Evolutionary conservation across 2,888 invertebrate species (phyloP).

Genomic region (Minunthozetes semirufus): DNA sequence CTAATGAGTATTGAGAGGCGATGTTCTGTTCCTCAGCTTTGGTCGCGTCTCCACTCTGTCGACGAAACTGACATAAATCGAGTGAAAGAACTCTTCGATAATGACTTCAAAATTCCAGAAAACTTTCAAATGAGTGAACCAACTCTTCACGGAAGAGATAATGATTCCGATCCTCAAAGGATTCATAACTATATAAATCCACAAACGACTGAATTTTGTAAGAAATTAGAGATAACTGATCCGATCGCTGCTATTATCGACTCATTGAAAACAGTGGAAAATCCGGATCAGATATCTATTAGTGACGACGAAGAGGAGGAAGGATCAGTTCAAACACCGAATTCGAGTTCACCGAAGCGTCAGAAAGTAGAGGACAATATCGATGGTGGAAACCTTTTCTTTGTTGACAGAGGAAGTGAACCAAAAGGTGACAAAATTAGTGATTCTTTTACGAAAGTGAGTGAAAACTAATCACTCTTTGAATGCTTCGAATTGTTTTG

Average conservation of each 20-base stretch:
- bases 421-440: conserved; percentile 4
- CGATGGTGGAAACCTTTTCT: conserved; percentile 13
- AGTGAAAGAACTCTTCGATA: conserved; percentile 59
- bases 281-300: conserved; percentile 46
- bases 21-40: not conserved
- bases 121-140: conserved; percentile 60
- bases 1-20: conserved; percentile 58
- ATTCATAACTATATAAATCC: conserved; percentile 48
- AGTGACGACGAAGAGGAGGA: conserved; percentile 44
- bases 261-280: conserved; percentile 39
- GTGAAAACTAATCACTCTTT: too few species aligned
- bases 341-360: not conserved
- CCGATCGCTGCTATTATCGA: conserved; percentile 58
- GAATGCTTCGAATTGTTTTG: too few species aligned
- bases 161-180: conserved; percentile 31
- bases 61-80: conserved; percentile 64
- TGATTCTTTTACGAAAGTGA: not conserved
- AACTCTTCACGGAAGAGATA: not conserved
- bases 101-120: conserved; percentile 62
- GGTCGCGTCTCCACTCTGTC: not conserved
- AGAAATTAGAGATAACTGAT: conserved; percentile 64
- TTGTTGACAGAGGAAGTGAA: not conserved
- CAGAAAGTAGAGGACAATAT: not conserved
- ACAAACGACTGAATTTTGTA: conserved; percentile 53
- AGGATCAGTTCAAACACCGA: not conserved